phyloP scores from a whole-genome alignment of 2,113 vertebrate genomes.

The Syngnathoides biaculeatus region DNA sequence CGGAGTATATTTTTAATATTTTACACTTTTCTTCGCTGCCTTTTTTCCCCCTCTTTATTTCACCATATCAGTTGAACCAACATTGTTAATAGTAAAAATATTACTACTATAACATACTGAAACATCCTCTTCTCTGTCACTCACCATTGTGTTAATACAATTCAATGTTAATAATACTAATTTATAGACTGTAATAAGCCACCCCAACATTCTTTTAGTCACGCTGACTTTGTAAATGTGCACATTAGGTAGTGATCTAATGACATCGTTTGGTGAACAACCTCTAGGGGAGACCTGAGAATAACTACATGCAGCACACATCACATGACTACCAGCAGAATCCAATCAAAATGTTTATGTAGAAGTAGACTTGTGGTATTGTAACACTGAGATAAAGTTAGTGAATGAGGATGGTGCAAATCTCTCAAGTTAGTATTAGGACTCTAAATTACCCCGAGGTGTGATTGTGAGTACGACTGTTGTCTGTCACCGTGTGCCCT shows the following conservation, averaged over 20 bases:
- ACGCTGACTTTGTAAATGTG: constrained; percentile 44
- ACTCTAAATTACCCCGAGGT: too few species aligned
- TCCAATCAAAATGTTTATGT: constrained; percentile 1
- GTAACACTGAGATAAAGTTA: constrained; percentile 8
- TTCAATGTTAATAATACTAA: constrained; percentile 65
- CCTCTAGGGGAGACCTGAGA: constrained; percentile 10
- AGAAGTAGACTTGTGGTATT: constrained; percentile 2
- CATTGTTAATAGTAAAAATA: constrained; percentile 43
- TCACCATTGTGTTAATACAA: constrained; percentile 54
- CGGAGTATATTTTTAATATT: constrained; percentile 13
- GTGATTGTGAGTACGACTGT: too few species aligned
- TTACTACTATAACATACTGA: constrained; percentile 29
- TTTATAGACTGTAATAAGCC: constrained; percentile 58
- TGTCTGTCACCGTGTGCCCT: too few species aligned
- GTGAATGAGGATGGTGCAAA: not conserved
- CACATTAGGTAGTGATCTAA: constrained; percentile 50
- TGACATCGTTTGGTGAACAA: constrained; percentile 56
- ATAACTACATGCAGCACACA: constrained; percentile 20
- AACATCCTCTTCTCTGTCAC: constrained; percentile 18
- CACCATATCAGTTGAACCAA: constrained; percentile 14
- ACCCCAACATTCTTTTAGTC: constrained; percentile 48
- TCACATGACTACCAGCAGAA: constrained; percentile 9
- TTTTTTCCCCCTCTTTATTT: constrained; percentile 15
- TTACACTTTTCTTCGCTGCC: constrained; percentile 9
- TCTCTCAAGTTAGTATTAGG: not conserved